Conservation (phyloP, 2,797 vertebrate genomes). For the Emydoidea blandingii region DNA sequence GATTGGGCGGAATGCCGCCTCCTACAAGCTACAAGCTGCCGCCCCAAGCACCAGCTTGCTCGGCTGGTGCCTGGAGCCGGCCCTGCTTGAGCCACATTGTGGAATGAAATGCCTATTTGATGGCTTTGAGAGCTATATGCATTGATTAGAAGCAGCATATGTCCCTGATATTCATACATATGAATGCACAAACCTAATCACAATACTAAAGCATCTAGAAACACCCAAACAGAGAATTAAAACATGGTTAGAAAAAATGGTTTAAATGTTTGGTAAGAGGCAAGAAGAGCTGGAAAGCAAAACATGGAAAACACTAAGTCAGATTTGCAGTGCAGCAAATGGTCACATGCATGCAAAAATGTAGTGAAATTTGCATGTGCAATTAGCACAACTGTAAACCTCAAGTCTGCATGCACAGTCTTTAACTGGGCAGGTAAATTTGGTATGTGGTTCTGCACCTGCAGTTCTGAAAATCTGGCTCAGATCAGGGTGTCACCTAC, state of each 20-base stretch:
- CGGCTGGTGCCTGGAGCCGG: too few relatives aligned
- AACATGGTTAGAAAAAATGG: not conserved
- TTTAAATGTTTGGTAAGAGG: not conserved
- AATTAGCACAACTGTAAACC: not conserved
- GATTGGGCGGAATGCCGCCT: too few relatives aligned
- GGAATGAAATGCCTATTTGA: not conserved
- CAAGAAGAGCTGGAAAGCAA: not conserved
- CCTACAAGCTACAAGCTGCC: too few relatives aligned
- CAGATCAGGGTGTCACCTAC: not conserved
- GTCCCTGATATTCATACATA: not conserved
- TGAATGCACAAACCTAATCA: not conserved
- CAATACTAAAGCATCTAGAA: not conserved
- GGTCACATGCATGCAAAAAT: not conserved
- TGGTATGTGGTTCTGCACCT: not conserved
- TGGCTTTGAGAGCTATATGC: not conserved
- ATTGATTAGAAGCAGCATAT: not conserved
- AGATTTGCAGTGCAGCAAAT: not conserved
- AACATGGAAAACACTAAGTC: not conserved
- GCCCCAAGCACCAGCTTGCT: too few relatives aligned
- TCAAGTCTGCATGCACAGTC: not conserved
- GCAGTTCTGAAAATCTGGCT: not conserved
- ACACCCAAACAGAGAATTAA: not conserved
- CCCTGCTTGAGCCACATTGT: not conserved
- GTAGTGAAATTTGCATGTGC: not conserved
- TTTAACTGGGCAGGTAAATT: not conserved